phyloP scores from a whole-genome alignment of 2,888 invertebrate genomes.

The Eudemis profundana region DNA sequence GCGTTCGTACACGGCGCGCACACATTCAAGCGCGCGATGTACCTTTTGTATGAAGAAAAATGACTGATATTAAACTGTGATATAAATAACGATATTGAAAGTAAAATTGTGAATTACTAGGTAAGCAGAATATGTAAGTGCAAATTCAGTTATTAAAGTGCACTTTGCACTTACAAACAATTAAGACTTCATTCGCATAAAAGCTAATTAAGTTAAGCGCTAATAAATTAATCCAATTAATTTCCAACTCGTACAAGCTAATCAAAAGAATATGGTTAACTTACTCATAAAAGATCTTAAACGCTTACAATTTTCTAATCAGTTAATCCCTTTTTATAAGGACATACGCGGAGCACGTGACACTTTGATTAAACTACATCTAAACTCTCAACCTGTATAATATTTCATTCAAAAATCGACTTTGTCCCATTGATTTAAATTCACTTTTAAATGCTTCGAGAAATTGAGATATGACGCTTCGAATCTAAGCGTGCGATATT shows the following conservation, averaged over 20 bases:
- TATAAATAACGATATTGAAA: too few species aligned
- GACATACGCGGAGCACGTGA: conserved; percentile 33
- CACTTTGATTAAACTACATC: conserved; percentile 50
- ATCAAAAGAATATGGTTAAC: conserved; percentile 8
- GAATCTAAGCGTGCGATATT: neutral
- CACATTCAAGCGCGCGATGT: too few species aligned
- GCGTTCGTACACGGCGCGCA: too few species aligned
- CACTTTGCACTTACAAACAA: neutral
- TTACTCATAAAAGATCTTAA: neutral
- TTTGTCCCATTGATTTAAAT: too few species aligned
- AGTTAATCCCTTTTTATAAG: neutral
- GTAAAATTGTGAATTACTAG: too few species aligned
- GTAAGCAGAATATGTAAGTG: too few species aligned
- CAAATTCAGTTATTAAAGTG: neutral
- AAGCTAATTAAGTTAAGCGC: neutral
- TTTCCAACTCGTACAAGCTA: neutral
- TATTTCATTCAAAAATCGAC: neutral
- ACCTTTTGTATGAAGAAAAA: too few species aligned
- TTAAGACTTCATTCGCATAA: neutral
- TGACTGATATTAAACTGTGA: too few species aligned
- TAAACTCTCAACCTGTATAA: conserved; percentile 3
- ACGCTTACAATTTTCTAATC: neutral
- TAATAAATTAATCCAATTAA: conserved; percentile 14
- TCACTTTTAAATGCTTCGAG: too few species aligned
- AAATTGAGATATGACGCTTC: neutral